Conservation (phyloP, 2,888 invertebrate species). For the Zygothrica quintamaculata region DNA sequence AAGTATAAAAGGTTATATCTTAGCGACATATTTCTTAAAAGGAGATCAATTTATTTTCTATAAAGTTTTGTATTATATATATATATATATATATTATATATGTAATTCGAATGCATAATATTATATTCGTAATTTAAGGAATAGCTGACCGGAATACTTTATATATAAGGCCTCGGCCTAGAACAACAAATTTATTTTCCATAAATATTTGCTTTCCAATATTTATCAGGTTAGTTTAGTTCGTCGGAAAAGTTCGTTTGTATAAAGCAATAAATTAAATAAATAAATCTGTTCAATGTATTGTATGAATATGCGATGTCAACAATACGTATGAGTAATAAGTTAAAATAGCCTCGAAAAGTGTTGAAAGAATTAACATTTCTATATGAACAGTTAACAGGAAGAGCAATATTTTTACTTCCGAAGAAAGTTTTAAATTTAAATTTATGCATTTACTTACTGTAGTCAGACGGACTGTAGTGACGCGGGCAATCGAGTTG, state of each 20-base stretch:
- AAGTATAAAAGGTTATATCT: background rate
- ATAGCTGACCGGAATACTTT: background rate
- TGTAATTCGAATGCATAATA: background rate
- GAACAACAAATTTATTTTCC: background rate
- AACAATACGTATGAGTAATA: too few species aligned
- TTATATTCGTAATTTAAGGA: background rate
- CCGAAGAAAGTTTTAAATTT: background rate
- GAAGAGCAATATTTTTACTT: background rate
- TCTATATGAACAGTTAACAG: background rate
- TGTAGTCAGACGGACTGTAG: constrained; percentile 89
- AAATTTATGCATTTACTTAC: constrained; percentile 84
- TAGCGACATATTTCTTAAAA: too few species aligned
- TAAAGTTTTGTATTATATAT: background rate
- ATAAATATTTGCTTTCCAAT: background rate
- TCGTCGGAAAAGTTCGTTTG: too few species aligned
- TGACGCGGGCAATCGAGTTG: constrained; percentile 87
- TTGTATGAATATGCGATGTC: too few species aligned
- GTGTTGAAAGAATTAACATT: constrained; percentile 8
- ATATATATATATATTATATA: background rate
- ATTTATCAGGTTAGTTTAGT: background rate
- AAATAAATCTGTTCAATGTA: background rate
- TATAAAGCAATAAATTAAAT: constrained; percentile 1
- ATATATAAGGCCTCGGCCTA: background rate
- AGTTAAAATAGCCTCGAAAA: constrained; percentile 2
- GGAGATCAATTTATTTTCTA: too few species aligned